Percentiles rank a stretch among this genome's conserved stretches.
These are phyloP conservation scores for Lethrus apterus DNA, from an alignment of 1,140 invertebrate genomes.

Conservation along the genomic window DNA sequence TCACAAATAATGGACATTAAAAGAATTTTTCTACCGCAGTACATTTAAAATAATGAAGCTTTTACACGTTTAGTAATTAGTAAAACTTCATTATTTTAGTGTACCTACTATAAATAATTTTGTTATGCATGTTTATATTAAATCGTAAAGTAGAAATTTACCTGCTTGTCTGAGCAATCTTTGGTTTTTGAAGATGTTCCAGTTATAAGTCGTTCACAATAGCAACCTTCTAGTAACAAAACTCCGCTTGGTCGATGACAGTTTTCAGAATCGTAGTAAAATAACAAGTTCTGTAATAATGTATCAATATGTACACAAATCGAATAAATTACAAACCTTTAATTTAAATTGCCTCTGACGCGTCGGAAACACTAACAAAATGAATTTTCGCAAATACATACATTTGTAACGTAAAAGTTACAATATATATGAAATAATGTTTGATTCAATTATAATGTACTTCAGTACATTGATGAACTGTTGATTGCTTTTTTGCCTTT, in stretches of 20 bases:
- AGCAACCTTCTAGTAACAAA: constrained; percentile 81
- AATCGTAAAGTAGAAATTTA: constrained; percentile 32
- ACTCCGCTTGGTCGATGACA: constrained; percentile 73
- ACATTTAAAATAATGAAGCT: too few species aligned
- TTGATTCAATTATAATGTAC: too few species aligned
- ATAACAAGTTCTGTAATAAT: constrained; percentile 76
- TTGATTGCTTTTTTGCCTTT: too few species aligned
- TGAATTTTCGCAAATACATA: background rate
- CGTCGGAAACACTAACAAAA: background rate
- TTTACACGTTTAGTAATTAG: too few species aligned
- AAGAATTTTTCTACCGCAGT: too few species aligned
- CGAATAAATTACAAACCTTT: background rate
- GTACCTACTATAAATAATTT: too few species aligned
- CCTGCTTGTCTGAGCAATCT: constrained; percentile 51
- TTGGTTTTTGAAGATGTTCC: constrained; percentile 40
- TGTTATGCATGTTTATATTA: too few species aligned
- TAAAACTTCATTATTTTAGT: too few species aligned
- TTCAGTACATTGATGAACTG: too few species aligned
- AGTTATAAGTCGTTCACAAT: constrained; percentile 71
- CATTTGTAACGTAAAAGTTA: constrained; percentile 1
- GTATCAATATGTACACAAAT: constrained; percentile 2
- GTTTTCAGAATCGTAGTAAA: constrained; percentile 83
- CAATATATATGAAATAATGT: background rate
- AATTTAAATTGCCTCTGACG: background rate
- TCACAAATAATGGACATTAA: too few species aligned